phyloP scores from a whole-genome alignment of 2,888 invertebrate genomes.

The Dilophus febrilis region DNA sequence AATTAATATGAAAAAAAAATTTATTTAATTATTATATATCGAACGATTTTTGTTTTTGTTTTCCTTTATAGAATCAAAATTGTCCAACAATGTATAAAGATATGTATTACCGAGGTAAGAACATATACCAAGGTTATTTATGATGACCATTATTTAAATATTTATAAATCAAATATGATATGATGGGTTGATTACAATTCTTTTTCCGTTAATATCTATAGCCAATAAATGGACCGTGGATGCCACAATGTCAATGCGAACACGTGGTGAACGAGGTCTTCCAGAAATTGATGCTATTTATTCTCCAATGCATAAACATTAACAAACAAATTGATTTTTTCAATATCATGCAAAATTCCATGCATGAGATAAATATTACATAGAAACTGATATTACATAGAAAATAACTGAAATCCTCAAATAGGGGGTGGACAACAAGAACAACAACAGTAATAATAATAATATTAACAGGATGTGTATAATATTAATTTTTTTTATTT shows the following conservation, averaged over 20 bases:
- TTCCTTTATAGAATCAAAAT: conserved; percentile 40
- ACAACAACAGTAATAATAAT: too few relatives aligned
- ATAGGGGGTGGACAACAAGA: too few relatives aligned
- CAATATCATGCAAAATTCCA: not conserved
- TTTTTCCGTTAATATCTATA: not conserved
- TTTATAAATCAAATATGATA: too few relatives aligned
- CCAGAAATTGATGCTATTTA: conserved; percentile 11
- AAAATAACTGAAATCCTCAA: not conserved
- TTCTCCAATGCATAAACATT: conserved; percentile 4
- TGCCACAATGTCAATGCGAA: conserved; percentile 27
- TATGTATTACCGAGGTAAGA: conserved; percentile 61
- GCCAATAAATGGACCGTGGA: conserved; percentile 31
- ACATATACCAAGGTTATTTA: too few relatives aligned
- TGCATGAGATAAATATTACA: not conserved
- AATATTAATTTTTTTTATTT: too few relatives aligned
- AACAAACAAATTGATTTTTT: not conserved
- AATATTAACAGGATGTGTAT: too few relatives aligned
- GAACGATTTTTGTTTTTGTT: too few relatives aligned
- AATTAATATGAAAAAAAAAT: too few relatives aligned
- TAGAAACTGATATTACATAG: not conserved
- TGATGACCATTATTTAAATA: too few relatives aligned
- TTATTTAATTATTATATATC: too few relatives aligned
- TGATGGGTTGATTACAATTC: not conserved
- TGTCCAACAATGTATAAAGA: conserved; percentile 82
- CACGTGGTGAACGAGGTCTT: conserved; percentile 18